A percentile compares a stretch with the other conserved stretches of the same genome.
Conservation (phyloP, 2,888 invertebrate species). For the Pachliopta kotzebuea region DNA sequence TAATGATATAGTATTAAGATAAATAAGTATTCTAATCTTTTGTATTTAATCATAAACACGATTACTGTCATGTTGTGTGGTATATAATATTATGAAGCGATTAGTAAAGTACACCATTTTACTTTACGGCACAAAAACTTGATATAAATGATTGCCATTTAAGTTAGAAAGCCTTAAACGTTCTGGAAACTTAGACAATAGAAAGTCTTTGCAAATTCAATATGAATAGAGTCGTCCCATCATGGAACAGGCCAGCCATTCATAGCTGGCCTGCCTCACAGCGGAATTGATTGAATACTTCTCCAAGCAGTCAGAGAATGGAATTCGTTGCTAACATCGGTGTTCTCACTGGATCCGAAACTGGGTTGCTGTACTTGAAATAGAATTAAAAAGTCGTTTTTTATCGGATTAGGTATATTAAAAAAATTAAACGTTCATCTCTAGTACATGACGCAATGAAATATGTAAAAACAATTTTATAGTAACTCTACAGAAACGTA, state of each 20-base stretch:
- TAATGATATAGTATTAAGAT: no score
- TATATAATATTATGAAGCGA: no score
- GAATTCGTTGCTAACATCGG: slow-evolving; percentile 12
- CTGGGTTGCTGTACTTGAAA: background rate
- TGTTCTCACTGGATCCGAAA: slow-evolving; percentile 1
- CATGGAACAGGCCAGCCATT: slow-evolving; percentile 1
- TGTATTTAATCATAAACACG: no score
- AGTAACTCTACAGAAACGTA: no score
- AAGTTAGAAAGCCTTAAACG: background rate
- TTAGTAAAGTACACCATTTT: no score
- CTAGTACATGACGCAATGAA: no score
- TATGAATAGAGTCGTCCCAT: slow-evolving; percentile 3
- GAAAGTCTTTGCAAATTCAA: slow-evolving; percentile 6
- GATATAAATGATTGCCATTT: slow-evolving; percentile 1
- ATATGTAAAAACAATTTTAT: no score
- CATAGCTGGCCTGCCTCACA: background rate
- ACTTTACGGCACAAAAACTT: no score
- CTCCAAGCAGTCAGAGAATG: slow-evolving; percentile 1
- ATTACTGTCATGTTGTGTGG: no score
- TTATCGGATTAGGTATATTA: no score
- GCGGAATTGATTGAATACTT: slow-evolving; percentile 14
- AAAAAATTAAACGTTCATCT: no score
- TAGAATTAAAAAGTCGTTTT: background rate
- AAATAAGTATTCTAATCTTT: no score
- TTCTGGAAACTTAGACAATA: background rate